phyloP scores from a whole-genome alignment of 2,113 vertebrate species.

The Cisticola juncidis region DNA sequence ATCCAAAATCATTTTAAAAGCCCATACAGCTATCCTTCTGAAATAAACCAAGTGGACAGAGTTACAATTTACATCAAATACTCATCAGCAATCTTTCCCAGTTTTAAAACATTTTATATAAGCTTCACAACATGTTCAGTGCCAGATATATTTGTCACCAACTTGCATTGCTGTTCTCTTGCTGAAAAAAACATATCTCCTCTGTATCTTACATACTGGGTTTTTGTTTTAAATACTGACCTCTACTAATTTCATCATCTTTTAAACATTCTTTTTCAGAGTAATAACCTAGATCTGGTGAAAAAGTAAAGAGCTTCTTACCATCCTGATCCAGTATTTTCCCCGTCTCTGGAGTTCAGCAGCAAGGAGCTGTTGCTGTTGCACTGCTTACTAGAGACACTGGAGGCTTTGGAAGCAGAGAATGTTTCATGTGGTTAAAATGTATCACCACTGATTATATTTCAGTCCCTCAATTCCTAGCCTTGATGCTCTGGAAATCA shows the following conservation, averaged over 20 bases:
- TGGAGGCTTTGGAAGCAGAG: constrained; percentile 63
- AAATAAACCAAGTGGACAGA: background rate
- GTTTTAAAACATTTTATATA: constrained; percentile 44
- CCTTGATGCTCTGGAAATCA: constrained; percentile 72
- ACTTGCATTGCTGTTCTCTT: constrained; percentile 39
- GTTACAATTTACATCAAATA: background rate
- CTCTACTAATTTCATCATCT: constrained; percentile 5
- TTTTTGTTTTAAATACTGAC: background rate
- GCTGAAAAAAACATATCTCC: constrained; percentile 5
- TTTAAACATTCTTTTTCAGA: background rate
- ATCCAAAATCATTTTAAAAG: background rate
- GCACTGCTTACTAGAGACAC: constrained; percentile 61
- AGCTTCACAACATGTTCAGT: constrained; percentile 13
- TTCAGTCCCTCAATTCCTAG: constrained; percentile 71
- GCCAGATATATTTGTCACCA: constrained; percentile 46
- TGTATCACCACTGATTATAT: constrained; percentile 69
- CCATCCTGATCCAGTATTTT: constrained; percentile 66
- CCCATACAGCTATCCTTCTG: background rate
- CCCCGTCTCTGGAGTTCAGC: constrained; percentile 31
- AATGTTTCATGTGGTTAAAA: constrained; percentile 70
- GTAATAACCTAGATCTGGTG: background rate
- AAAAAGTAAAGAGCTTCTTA: constrained; percentile 70
- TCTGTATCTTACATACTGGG: background rate
- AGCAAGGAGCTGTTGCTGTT: constrained; percentile 67
- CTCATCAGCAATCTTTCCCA: background rate